Conservation (phyloP, 2,888 invertebrate genomes). For the Drosophila prostipennis region DNA sequence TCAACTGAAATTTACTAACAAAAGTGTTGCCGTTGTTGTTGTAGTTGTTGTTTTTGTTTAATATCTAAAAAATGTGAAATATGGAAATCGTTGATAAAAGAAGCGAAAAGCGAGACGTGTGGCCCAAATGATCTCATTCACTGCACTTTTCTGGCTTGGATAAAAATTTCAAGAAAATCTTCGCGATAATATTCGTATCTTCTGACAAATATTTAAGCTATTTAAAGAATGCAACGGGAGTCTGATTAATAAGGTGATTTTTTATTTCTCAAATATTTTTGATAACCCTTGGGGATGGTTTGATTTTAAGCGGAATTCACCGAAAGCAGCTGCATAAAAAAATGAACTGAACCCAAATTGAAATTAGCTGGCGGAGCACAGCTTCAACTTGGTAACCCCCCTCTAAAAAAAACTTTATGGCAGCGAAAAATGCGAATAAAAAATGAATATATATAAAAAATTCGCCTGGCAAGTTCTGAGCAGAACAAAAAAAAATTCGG, state of each 20-base stretch:
- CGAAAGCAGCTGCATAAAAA: constrained; percentile 42
- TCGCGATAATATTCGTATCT: constrained; percentile 23
- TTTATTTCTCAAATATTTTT: constrained; percentile 4
- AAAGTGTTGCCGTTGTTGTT: constrained; percentile 69
- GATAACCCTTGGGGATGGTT: constrained; percentile 9
- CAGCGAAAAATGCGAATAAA: constrained; percentile 51
- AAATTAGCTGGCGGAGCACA: constrained; percentile 61
- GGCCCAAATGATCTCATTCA: constrained; percentile 46
- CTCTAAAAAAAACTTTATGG: constrained; percentile 26
- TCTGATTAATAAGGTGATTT: constrained; percentile 22
- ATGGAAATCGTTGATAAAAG: constrained; percentile 25
- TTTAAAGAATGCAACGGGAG: constrained; percentile 23
- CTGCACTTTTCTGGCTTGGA: constrained; percentile 38
- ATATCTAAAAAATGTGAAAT: constrained; percentile 62
- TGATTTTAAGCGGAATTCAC: constrained; percentile 31
- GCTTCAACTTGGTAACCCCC: constrained; percentile 16
- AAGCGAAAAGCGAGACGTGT: constrained; percentile 41
- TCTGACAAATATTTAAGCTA: constrained; percentile 39
- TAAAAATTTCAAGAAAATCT: constrained; percentile 30
- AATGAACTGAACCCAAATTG: constrained; percentile 58
- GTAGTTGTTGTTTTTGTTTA: constrained; percentile 53
- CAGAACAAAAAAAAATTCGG: constrained; percentile 27
- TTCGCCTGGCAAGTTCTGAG: constrained; percentile 50
- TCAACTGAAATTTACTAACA: constrained; percentile 80
- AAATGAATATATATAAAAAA: constrained; percentile 44